phyloP scores from a whole-genome alignment of 1,140 invertebrate species.

The Bombus breviceps region DNA sequence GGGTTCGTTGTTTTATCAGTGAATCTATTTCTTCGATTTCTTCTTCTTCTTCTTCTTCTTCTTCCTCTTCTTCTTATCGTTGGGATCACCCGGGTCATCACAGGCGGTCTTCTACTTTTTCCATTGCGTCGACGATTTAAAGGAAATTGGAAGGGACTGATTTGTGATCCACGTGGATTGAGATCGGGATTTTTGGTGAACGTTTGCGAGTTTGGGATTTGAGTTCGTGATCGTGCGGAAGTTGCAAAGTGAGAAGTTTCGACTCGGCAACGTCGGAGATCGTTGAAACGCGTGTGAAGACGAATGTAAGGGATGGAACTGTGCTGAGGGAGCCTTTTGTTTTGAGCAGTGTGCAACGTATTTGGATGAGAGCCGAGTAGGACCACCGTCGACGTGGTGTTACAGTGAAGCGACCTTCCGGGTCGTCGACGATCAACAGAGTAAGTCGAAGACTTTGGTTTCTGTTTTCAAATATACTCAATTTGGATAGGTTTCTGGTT shows the following conservation, averaged over 20 bases:
- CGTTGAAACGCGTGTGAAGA: background rate
- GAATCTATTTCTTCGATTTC: too few relatives aligned
- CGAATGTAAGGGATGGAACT: background rate
- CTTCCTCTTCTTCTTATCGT: too few relatives aligned
- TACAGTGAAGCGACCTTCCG: background rate
- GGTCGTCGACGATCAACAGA: conserved; percentile 27
- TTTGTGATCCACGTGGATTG: too few relatives aligned
- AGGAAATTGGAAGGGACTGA: too few relatives aligned
- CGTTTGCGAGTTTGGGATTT: too few relatives aligned
- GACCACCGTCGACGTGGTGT: background rate
- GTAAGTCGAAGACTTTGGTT: conserved; percentile 17
- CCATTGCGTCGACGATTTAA: too few relatives aligned
- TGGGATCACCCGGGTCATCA: too few relatives aligned
- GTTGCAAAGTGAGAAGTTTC: background rate
- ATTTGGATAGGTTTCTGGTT: background rate
- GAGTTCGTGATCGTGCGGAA: background rate
- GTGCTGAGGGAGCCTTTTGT: background rate
- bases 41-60: too few relatives aligned
- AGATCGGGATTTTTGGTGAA: too few relatives aligned
- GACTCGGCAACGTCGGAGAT: too few relatives aligned
- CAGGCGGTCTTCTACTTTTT: too few relatives aligned
- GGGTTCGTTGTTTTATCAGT: too few relatives aligned
- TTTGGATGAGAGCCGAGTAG: conserved; percentile 27
- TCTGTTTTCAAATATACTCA: background rate
- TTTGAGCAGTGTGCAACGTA: background rate